Percentiles rank a stretch among this genome's conserved stretches.
Conservation (phyloP, 92 coral and sea anemone genomes). For the Bergia sp. region DNA sequence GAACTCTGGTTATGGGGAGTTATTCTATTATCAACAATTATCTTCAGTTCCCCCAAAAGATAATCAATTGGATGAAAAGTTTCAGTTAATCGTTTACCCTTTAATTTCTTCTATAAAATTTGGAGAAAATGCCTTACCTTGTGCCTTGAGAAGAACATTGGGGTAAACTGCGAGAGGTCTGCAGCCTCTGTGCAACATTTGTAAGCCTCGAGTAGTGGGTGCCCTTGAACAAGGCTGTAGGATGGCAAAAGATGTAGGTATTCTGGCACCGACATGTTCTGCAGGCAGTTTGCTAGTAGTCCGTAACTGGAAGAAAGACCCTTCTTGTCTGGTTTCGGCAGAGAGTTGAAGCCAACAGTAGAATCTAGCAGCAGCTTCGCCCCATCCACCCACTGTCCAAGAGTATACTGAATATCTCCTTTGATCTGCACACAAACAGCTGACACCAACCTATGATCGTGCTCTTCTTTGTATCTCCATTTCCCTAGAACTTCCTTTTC, state of each 20-base stretch:
- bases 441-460: conserved; percentile 81
- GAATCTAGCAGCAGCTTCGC: conserved; percentile 78
- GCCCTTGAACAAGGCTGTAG: conserved; percentile 66
- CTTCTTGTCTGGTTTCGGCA: conserved; percentile 89
- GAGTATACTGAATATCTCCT: conserved; percentile 90
- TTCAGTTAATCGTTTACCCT: neutral
- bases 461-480: conserved; percentile 78
- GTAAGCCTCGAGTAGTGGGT: conserved; percentile 85
- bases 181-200: conserved; percentile 76
- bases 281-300: conserved; percentile 75
- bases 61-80: no score
- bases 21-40: neutral
- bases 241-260: conserved; percentile 57
- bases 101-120: no score
- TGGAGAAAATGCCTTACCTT: conserved; percentile 49
- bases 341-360: conserved; percentile 52
- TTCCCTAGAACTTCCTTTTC: conserved; percentile 66
- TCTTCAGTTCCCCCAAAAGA: neutral
- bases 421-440: conserved; percentile 93
- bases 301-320: conserved; percentile 85
- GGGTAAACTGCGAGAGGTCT: conserved; percentile 67
- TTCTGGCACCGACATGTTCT: conserved; percentile 72
- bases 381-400: conserved; percentile 82
- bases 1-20: neutral
- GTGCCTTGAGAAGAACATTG: conserved; percentile 85